These are phyloP conservation scores for Acanthisitta chloris DNA, from an alignment of 2,113 vertebrate genomes.

Conservation along the genomic window DNA sequence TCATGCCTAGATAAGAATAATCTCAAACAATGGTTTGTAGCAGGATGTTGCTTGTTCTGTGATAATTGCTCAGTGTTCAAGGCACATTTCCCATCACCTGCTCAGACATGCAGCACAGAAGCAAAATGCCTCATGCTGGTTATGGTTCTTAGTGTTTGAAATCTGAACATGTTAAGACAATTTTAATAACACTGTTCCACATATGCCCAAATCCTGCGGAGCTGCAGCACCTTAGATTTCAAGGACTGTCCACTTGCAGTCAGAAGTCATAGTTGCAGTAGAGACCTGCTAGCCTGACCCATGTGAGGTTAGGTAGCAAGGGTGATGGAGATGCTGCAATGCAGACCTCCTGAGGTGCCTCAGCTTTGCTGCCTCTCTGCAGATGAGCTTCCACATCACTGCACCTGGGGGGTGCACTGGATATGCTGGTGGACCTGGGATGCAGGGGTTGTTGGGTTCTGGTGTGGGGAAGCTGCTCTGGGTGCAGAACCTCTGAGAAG, in stretches of 20 bases:
- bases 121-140: not conserved
- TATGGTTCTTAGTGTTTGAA: not conserved
- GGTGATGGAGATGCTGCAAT: not conserved
- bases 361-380: not conserved
- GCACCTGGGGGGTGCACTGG: fast-evolving
- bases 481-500: not conserved
- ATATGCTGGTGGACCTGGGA: not conserved
- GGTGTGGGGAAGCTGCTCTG: not conserved
- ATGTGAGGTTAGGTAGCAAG: not conserved
- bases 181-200: not conserved
- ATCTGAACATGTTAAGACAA: not conserved
- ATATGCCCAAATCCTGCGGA: not conserved
- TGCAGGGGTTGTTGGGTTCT: not conserved
- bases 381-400: fast-evolving
- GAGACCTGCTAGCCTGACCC: not conserved
- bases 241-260: not conserved
- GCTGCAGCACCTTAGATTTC: not conserved
- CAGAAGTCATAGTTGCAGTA: not conserved
- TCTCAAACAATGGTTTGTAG: not conserved
- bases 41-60: slow-evolving; percentile 3
- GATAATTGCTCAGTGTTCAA: not conserved
- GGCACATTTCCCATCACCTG: not conserved
- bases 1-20: not conserved
- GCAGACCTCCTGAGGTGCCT: not conserved
- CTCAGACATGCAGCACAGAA: not conserved